Percentiles rank a stretch among this genome's conserved stretches.
These are phyloP conservation scores for Clangula hyemalis DNA, from an alignment of 2,797 vertebrate species.

Conservation along the genomic window DNA sequence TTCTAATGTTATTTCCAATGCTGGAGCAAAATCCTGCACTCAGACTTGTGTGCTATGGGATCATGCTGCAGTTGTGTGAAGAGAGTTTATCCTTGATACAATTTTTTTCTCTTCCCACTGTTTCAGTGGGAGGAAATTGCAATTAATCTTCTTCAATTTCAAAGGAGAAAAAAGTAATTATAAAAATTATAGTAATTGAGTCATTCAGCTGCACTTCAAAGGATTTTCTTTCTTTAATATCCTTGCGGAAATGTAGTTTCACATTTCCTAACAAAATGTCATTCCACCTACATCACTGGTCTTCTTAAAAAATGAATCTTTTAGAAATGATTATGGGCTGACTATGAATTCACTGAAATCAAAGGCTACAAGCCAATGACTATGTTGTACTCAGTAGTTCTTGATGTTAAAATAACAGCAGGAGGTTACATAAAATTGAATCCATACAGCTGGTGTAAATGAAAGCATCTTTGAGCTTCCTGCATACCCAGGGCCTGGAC, in stretches of 20 bases:
- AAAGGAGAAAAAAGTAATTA: slow-evolving; percentile 18
- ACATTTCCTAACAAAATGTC: background rate
- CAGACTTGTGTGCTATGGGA: background rate
- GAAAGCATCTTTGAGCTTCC: background rate
- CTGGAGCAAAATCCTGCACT: background rate
- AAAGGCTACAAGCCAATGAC: background rate
- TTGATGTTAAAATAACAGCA: background rate
- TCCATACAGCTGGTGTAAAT: background rate
- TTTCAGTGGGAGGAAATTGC: background rate
- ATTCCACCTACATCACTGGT: background rate
- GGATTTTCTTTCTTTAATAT: background rate
- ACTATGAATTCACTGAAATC: background rate
- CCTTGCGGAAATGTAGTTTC: slow-evolving; percentile 13
- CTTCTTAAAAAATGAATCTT: background rate
- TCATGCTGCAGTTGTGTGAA: background rate
- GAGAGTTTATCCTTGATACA: background rate
- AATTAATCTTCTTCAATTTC: slow-evolving; percentile 25
- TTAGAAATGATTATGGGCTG: background rate
- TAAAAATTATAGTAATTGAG: slow-evolving; percentile 33
- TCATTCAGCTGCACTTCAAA: slow-evolving; percentile 16
- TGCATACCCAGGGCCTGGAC: background rate
- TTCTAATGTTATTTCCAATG: background rate
- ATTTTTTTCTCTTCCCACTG: background rate
- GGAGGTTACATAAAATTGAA: background rate
- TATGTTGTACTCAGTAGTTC: background rate